Percentiles rank a stretch among this genome's conserved stretches.
Evolutionary conservation across 1,140 invertebrate species (phyloP).

Genomic region (Trachelipus rathkii): DNA sequence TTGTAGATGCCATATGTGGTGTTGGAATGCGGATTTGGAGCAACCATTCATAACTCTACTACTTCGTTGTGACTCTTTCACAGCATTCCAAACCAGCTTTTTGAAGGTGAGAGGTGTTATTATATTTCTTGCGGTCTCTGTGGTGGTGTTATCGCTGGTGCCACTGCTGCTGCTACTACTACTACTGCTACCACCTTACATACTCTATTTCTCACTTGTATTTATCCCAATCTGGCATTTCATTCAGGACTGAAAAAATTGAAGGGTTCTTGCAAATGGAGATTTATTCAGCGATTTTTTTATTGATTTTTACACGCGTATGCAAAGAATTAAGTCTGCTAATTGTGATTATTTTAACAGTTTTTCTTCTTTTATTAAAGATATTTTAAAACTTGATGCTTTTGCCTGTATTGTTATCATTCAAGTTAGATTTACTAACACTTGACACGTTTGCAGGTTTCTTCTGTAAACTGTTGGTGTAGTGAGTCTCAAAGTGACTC

Average conservation of each 20-base stretch:
- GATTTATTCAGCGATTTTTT: neutral
- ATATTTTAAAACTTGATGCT: too few species aligned
- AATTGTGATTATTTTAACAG: too few species aligned
- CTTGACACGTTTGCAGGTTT: neutral
- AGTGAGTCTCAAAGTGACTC: neutral
- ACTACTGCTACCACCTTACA: neutral
- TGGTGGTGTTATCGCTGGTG: neutral
- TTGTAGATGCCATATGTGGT: neutral
- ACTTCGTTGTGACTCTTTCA: neutral
- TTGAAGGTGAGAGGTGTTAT: neutral
- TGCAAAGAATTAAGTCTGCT: too few species aligned
- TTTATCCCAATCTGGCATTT: neutral
- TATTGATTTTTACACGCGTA: too few species aligned
- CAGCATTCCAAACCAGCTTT: neutral
- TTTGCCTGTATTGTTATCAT: too few species aligned
- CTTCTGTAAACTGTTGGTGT: constrained; percentile 1
- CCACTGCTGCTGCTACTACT: neutral
- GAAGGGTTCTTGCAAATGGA: constrained; percentile 8
- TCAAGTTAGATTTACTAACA: too few species aligned
- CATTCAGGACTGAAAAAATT: neutral
- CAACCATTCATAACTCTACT: neutral
- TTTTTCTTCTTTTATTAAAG: too few species aligned
- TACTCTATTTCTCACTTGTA: neutral
- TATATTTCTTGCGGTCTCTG: neutral
- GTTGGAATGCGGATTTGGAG: neutral